Conservation (phyloP, 2,113 vertebrate species). For the Heterochromis multidens region DNA sequence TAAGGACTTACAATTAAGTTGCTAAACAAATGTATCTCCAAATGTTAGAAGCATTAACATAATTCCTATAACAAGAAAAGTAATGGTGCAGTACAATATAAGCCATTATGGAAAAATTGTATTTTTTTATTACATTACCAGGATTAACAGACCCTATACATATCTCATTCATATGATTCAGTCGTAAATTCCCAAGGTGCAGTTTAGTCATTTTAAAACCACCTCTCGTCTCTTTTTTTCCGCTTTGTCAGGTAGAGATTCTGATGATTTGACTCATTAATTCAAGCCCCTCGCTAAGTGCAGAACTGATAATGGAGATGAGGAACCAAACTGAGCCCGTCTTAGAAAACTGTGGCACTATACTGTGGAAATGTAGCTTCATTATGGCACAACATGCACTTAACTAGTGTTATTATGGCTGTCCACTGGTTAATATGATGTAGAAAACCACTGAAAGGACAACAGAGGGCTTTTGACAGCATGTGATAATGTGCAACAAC, state of each 20-base stretch:
- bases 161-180: conserved; percentile 6
- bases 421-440: neutral
- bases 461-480: neutral
- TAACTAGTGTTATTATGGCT: neutral
- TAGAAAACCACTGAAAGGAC: neutral
- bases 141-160: conserved; percentile 22
- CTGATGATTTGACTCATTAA: conserved; percentile 59
- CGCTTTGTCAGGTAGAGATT: conserved; percentile 44
- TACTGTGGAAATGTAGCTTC: neutral
- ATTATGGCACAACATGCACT: neutral
- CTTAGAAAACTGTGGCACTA: neutral
- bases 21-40: neutral
- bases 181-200: conserved; percentile 36
- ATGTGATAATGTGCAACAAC: neutral
- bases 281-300: conserved; percentile 18
- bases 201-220: conserved; percentile 26
- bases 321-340: conserved; percentile 19
- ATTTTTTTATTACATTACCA: neutral
- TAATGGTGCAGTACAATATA: neutral
- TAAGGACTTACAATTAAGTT: neutral
- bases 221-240: neutral
- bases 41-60: neutral
- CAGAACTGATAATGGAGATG: conserved; percentile 21
- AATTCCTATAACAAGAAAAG: neutral
- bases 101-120: conserved; percentile 11